Percentiles rank a stretch among this genome's conserved stretches.
Evolutionary conservation across 2,797 vertebrate species (phyloP).

Genomic region (Sandelia bainsii): DNA sequence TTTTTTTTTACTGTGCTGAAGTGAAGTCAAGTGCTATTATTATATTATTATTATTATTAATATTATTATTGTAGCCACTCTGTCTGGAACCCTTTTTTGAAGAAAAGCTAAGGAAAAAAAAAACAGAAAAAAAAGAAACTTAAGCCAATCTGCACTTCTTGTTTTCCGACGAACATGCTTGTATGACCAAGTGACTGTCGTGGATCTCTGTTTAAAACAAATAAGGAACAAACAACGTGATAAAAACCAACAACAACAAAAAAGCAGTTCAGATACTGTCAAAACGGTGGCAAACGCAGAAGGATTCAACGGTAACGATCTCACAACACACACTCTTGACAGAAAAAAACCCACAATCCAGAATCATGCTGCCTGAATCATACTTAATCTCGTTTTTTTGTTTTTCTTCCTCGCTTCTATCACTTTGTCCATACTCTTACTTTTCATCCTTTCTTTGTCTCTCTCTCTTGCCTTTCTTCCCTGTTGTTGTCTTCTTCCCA

Average conservation of each 20-base stretch:
- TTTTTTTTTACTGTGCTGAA: constrained; percentile 75
- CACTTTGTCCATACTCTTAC: neutral
- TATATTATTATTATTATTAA: constrained; percentile 59
- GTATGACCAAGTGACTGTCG: constrained; percentile 75
- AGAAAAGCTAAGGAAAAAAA: constrained; percentile 56
- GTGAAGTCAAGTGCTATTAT: constrained; percentile 81
- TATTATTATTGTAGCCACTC: constrained; percentile 72
- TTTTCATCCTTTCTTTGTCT: neutral
- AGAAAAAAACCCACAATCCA: constrained; percentile 53
- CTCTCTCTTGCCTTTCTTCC: neutral
- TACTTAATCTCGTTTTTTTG: constrained; percentile 26
- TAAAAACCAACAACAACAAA: constrained; percentile 31
- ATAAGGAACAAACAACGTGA: constrained; percentile 62
- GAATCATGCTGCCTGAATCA: constrained; percentile 70
- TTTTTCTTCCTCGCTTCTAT: constrained; percentile 1
- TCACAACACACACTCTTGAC: constrained; percentile 51
- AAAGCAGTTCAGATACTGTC: constrained; percentile 40
- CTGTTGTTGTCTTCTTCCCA: neutral
- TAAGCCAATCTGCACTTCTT: constrained; percentile 72
- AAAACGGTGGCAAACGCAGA: constrained; percentile 53
- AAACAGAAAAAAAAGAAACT: constrained; percentile 35
- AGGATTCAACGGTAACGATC: constrained; percentile 64
- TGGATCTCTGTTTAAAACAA: constrained; percentile 58
- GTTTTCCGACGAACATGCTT: constrained; percentile 70
- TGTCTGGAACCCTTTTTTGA: constrained; percentile 73